These are phyloP conservation scores for Aplysia californica DNA, from an alignment of 1,140 invertebrate genomes.

Conservation along the genomic window DNA sequence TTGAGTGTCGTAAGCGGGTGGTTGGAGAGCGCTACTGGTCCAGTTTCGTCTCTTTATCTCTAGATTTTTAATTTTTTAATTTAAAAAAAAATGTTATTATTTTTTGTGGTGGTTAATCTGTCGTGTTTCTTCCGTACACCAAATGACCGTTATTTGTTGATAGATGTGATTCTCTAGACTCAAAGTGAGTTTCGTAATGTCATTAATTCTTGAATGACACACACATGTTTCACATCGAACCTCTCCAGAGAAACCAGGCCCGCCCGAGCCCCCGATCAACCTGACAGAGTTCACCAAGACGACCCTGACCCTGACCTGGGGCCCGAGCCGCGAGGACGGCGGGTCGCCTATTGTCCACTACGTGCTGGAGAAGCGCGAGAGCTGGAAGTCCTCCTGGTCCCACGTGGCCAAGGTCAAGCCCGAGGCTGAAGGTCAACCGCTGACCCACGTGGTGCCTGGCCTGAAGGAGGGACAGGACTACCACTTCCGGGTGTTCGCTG, in stretches of 20 bases:
- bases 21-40: too few species aligned
- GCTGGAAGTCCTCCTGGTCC: constrained; percentile 44
- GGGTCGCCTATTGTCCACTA: constrained; percentile 57
- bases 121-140: too few species aligned
- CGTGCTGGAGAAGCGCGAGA: constrained; percentile 61
- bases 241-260: constrained; percentile 76
- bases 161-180: too few species aligned
- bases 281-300: constrained; percentile 57
- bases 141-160: too few species aligned
- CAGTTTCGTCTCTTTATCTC: too few species aligned
- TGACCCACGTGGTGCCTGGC: constrained; percentile 75
- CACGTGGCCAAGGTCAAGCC: constrained; percentile 39
- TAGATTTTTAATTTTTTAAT: too few species aligned
- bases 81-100: too few species aligned
- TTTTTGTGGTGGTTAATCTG: too few species aligned
- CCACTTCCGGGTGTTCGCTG: constrained; percentile 91
- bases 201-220: too few species aligned
- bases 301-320: constrained; percentile 88
- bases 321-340: constrained; percentile 76
- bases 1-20: too few species aligned
- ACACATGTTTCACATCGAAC: too few species aligned
- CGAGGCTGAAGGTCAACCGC: constrained; percentile 18
- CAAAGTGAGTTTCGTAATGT: too few species aligned
- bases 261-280: constrained; percentile 92
- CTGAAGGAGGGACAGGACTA: constrained; percentile 95